A percentile compares a stretch with the other conserved stretches of the same genome.
These are phyloP conservation scores for Bujurquina vittata DNA, from an alignment of 2,113 vertebrate genomes.

Conservation along the genomic window DNA sequence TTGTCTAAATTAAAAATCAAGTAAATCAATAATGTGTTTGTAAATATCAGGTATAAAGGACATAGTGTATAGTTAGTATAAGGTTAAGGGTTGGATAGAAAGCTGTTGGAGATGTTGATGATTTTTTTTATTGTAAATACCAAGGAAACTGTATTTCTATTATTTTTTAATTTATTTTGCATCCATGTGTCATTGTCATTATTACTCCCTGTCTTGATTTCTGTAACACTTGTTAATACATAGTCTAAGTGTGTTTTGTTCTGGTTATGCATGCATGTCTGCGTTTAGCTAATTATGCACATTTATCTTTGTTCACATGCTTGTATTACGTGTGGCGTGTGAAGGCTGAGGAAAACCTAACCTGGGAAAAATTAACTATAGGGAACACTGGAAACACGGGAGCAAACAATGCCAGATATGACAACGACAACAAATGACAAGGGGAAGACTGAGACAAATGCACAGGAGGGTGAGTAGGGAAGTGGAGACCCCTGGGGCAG, in stretches of 20 bases:
- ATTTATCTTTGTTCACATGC: conserved; percentile 34
- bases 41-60: not conserved
- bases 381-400: too few species aligned
- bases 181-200: not conserved
- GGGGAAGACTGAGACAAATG: too few species aligned
- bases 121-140: not conserved
- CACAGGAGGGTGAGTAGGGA: too few species aligned
- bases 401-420: too few species aligned
- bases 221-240: not conserved
- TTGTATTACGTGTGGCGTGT: too few species aligned
- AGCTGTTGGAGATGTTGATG: not conserved
- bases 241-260: conserved; percentile 4
- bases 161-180: not conserved
- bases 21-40: not conserved
- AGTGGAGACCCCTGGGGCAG: too few species aligned
- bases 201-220: conserved; percentile 1
- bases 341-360: too few species aligned
- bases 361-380: too few species aligned
- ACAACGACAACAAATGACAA: too few species aligned
- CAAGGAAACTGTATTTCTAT: not conserved
- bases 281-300: not conserved
- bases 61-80: too few species aligned
- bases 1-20: not conserved
- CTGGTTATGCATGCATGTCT: not conserved
- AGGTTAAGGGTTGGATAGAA: not conserved